Evolutionary conservation across 2,888 invertebrate genomes (phyloP), one percentile per base, ranked within the genome.

Genomic region (Chymomyza caudatula): DNA sequence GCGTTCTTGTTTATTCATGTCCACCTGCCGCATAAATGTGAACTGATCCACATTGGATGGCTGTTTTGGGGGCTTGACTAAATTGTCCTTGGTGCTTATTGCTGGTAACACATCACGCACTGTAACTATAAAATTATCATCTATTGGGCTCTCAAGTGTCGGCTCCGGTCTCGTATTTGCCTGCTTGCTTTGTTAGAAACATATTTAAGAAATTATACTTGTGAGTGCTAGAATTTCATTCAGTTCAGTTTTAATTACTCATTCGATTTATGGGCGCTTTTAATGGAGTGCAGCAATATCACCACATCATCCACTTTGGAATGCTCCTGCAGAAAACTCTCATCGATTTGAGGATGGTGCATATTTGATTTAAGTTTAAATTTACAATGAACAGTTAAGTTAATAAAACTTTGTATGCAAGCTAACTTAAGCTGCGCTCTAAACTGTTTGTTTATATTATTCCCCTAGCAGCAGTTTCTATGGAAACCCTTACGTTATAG

Each of bases 11-110:
- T 95, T 95, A 87, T 96, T 96, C 79, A 92, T 92, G 79, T 95
- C 94, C 6, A 96, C 91, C 88, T 93, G 93, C 55, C 92, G 92
- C 95, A 95, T 96, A 89, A 96, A 96, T 2, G 92, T 92, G 22
- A 94, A 93, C 91, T 92, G 91, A 84, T 92, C 91, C 69, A 92
- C 90, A 84, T 91, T 90, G 8, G 85, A 89, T 89, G 65, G 66
- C 0, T 20, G 3, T 37, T 37, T 37, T 11, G 15, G 52, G 37
- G 15, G 8, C 13, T 53, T 4, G 20, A 1, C 23, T 13, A 47
- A 8, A 54, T 59, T 42, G 47, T 23, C 0, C 8, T 19, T 20
- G 17, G 5, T 19, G 19, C 17, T 52, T 52, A 19, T 11, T 3
- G 8, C 19, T 20, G 42, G n/a, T 6, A 13, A 3, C n/a, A 15